Evolutionary conservation across 2,797 vertebrate genomes (phyloP).

Genomic region (Schizothorax lantsangensis): DNA sequence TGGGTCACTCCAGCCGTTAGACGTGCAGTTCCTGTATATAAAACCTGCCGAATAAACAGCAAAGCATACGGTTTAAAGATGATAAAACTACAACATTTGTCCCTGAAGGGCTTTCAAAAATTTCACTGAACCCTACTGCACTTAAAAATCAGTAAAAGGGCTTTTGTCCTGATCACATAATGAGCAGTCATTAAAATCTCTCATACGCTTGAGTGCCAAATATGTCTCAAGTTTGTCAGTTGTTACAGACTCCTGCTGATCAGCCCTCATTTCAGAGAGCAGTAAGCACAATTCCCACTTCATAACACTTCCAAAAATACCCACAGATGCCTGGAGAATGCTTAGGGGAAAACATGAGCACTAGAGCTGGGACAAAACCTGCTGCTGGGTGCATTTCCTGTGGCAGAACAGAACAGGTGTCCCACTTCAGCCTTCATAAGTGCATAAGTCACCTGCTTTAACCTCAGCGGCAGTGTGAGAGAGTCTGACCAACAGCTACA

Average conservation of each 20-base stretch:
- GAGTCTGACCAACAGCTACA: background rate
- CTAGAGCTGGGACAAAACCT: constrained; percentile 12
- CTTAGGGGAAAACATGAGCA: constrained; percentile 6
- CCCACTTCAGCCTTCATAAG: background rate
- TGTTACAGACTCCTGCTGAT: constrained; percentile 13
- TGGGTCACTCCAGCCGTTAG: constrained; percentile 81
- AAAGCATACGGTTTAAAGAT: background rate
- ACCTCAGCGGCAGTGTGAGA: background rate
- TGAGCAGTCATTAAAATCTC: constrained; percentile 24
- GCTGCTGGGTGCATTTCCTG: constrained; percentile 6
- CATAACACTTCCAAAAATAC: constrained; percentile 23
- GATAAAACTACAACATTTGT: background rate
- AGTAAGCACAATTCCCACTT: constrained; percentile 2
- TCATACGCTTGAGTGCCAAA: background rate
- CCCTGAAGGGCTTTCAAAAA: background rate
- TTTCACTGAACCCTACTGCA: background rate
- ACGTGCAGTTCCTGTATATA: constrained; percentile 85
- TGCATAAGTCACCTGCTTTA: background rate
- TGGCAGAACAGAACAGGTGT: background rate
- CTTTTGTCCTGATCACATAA: constrained; percentile 11
- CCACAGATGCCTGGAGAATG: background rate
- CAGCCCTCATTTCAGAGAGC: background rate
- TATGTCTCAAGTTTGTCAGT: constrained; percentile 14
- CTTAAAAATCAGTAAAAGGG: constrained; percentile 11
- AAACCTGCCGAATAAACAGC: constrained; percentile 70